Conservation (phyloP, 2,113 vertebrate genomes). For the Rhinoderma darwinii region DNA sequence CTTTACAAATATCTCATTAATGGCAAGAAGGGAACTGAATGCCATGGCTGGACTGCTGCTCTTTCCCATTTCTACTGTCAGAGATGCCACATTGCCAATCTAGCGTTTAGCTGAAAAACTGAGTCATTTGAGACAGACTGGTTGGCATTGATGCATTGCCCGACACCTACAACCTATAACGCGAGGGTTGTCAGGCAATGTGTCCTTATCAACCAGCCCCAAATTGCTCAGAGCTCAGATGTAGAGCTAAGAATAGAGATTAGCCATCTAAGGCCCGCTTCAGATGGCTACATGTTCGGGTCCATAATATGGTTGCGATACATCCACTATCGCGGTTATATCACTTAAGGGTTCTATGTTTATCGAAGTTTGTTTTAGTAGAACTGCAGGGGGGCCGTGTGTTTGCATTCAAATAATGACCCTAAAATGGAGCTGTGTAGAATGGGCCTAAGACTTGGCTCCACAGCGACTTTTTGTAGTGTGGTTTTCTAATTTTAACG, state of each 20-base stretch:
- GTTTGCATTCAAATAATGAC: neutral
- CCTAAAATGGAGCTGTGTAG: neutral
- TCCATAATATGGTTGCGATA: neutral
- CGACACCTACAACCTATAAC: neutral
- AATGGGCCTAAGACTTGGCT: neutral
- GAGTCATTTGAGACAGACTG: too few relatives aligned
- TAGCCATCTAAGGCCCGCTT: neutral
- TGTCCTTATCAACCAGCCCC: neutral
- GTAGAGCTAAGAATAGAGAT: too few relatives aligned
- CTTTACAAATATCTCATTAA: too few relatives aligned
- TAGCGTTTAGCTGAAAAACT: too few relatives aligned
- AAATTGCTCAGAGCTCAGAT: neutral
- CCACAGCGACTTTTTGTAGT: neutral
- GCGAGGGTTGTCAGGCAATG: neutral
- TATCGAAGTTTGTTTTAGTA: too few relatives aligned
- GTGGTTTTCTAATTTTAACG: too few relatives aligned
- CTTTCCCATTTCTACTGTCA: too few relatives aligned
- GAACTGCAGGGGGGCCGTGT: neutral
- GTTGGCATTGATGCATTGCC: neutral
- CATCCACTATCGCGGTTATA: neutral
- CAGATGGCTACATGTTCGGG: neutral
- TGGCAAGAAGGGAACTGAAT: too few relatives aligned
- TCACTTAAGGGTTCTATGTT: neutral
- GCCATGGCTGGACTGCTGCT: too few relatives aligned
- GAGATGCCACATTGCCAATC: too few relatives aligned